Percentiles rank a stretch among this genome's conserved stretches.
These are phyloP conservation scores for Melanotaenia parkinsoni DNA, from an alignment of 2,797 vertebrate species.

Conservation along the genomic window DNA sequence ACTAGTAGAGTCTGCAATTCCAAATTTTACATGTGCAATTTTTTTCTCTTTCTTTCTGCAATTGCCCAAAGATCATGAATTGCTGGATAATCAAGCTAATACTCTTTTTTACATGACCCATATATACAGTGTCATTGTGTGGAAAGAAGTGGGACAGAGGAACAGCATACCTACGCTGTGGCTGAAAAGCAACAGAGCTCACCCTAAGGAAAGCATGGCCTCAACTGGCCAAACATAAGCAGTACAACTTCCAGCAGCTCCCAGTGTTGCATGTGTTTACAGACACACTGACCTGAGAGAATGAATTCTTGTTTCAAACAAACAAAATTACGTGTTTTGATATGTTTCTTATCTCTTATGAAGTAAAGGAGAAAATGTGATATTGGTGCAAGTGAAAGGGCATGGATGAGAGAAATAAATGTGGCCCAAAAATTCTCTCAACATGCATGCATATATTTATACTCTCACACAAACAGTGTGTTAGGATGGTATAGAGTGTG, in stretches of 20 bases:
- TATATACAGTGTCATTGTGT: constrained; percentile 27
- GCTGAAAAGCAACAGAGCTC: constrained; percentile 45
- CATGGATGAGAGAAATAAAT: constrained; percentile 29
- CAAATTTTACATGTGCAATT: neutral
- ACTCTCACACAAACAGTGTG: constrained; percentile 32
- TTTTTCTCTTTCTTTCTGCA: neutral
- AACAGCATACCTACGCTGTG: constrained; percentile 13
- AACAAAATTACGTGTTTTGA: neutral
- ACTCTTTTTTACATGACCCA: constrained; percentile 42
- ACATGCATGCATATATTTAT: constrained; percentile 5
- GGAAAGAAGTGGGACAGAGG: constrained; percentile 39
- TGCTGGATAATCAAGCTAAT: constrained; percentile 17
- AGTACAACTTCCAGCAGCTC: constrained; percentile 73
- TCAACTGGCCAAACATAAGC: constrained; percentile 84
- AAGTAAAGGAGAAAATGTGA: neutral
- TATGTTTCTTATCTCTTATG: neutral
- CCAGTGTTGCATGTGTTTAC: neutral
- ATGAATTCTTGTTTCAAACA: neutral
- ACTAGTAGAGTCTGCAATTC: neutral
- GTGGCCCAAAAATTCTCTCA: constrained; percentile 37
- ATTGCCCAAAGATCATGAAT: neutral
- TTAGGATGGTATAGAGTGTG: constrained; percentile 58
- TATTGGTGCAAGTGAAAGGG: neutral
- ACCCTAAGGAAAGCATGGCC: constrained; percentile 87
- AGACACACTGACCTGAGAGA: neutral